A percentile compares a stretch with the other conserved stretches of the same genome.
Conservation (phyloP, 2,113 vertebrate genomes). For the Myotis yumanensis region DNA sequence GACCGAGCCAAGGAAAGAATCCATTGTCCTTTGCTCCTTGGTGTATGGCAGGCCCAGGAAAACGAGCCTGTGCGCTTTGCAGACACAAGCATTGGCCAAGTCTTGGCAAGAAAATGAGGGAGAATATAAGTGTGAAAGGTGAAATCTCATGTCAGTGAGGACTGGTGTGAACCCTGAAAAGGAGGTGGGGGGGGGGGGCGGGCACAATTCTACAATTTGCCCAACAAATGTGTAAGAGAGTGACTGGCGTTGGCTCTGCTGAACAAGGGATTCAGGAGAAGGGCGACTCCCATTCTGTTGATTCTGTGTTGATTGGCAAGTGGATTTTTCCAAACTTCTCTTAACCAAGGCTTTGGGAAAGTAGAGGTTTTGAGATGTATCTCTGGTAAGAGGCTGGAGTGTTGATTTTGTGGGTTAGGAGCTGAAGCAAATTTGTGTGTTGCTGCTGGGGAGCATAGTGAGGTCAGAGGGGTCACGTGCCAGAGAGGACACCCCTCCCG, state of each 20-base stretch:
- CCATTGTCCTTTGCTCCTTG: background rate
- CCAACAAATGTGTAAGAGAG: background rate
- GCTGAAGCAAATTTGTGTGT: background rate
- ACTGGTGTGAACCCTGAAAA: background rate
- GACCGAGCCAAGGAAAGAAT: background rate
- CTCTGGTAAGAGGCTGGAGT: background rate
- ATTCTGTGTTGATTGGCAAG: background rate
- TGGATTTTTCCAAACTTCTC: background rate
- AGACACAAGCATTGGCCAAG: background rate
- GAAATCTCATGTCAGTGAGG: background rate
- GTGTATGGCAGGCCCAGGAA: background rate
- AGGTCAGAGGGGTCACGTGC: background rate
- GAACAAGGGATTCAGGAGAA: background rate
- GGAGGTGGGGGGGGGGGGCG: fast-evolving
- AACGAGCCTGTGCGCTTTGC: fast-evolving
- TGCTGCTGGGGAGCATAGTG: background rate
- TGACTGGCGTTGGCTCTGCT: background rate
- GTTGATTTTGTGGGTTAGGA: background rate
- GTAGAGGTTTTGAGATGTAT: background rate
- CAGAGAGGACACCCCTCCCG: fast-evolving
- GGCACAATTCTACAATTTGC: fast-evolving
- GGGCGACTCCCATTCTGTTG: too few species aligned
- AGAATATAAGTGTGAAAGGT: background rate
- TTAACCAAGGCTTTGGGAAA: background rate
- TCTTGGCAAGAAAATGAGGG: background rate